Evolutionary conservation across 2,888 invertebrate genomes (phyloP).

Genomic region (Hypena proboscidalis): DNA sequence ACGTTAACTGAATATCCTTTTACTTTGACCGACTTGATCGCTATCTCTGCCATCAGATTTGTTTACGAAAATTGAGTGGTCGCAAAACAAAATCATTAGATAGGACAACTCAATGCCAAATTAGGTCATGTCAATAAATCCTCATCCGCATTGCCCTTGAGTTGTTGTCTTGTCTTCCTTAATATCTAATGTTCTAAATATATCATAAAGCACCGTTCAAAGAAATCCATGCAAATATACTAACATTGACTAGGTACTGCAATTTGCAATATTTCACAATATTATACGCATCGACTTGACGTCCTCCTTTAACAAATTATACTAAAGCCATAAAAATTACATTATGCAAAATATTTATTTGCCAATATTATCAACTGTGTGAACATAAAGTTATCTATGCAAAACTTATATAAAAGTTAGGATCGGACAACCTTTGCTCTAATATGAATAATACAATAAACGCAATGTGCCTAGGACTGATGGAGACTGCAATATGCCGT

Average conservation of each 20-base stretch:
- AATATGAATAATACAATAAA: conserved; percentile 25
- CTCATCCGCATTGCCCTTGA: conserved; percentile 9
- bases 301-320: too few species aligned
- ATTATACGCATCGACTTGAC: too few species aligned
- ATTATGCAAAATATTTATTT: too few species aligned
- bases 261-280: too few species aligned
- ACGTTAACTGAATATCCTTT: conserved; percentile 50
- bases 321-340: too few species aligned
- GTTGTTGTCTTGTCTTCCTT: conserved; percentile 13
- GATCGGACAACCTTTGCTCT: conserved; percentile 17
- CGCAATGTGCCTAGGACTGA: conserved; percentile 5
- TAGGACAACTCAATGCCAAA: background rate
- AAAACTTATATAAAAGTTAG: conserved; percentile 9
- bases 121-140: conserved; percentile 16
- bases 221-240: conserved; percentile 11
- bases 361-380: background rate
- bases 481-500: conserved; percentile 16
- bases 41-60: conserved; percentile 45
- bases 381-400: conserved; percentile 23
- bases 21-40: conserved; percentile 56
- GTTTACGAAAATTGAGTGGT: conserved; percentile 29
- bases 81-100: conserved; percentile 20
- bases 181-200: background rate
- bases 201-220: conserved; percentile 13
- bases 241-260: too few species aligned